Base-by-base conservation (phyloP, 2,888 invertebrate species). In the Buathra laborator region DNA sequence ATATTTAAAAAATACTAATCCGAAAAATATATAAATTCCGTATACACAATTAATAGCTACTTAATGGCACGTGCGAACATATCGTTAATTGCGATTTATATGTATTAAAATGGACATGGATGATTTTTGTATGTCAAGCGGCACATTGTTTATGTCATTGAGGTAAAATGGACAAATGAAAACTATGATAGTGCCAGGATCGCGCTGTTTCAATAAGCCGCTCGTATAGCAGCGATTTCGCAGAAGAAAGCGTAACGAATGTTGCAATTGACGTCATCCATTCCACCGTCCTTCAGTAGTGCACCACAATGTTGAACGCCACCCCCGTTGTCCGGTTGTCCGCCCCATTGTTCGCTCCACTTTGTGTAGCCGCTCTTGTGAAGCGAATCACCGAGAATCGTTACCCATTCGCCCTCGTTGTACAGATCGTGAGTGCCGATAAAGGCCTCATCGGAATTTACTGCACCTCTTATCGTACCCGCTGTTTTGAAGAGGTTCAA, bases 381-480 rank as follows among this genome's bases (percentile, higher is more conserved):
- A 62, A 93, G 85, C 64, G 92, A 92, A 79, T 93, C 93, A 4
- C 92, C 92, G 29, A 88, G 87, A 62, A 92, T 88, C 32, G 92
- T 92, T 48, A 92, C 93, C 93, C 93, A 93, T 56, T 93, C 93
- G 67, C 91, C 91, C 87, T 92, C 92, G 70, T 87, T 87, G 86
- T 91, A 93, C 48, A 92, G 85, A 84, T 92, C 92, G 83, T 92
- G 92, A 75, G 91, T 89, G 44, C 92, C 93, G 29, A 93, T 85
- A 64, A 89, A 90, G 3, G 92, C 92, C 70, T 91, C 87, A 43
- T 91, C 87, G 6, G 84, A 80, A 76, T 89, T 90, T 3, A 85
- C 76, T 12, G 91, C 91, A 44, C 90, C 92, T 74, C 87, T 90
- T 71, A 91, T 84, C 3, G 88, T 86, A 2, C 87, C 86, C 9